Evolutionary conservation across 2,888 invertebrate genomes (phyloP).

Genomic region (Petrolisthes manimaculis): DNA sequence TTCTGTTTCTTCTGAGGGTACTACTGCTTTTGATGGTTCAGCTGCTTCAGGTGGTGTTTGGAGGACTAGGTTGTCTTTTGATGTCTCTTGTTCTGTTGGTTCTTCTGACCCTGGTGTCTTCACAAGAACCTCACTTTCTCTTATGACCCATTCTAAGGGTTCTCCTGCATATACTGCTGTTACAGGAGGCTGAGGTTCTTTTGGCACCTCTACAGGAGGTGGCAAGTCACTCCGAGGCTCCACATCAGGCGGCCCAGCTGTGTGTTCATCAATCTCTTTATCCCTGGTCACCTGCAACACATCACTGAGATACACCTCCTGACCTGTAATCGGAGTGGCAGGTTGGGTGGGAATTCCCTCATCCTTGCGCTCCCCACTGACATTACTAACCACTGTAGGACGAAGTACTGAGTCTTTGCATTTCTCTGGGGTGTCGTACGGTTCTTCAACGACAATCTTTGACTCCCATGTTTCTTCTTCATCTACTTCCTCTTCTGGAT

Average conservation of each 20-base stretch:
- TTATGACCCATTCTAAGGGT: background rate
- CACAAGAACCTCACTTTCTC: background rate
- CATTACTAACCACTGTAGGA: background rate
- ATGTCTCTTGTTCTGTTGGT: background rate
- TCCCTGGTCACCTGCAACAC: constrained; percentile 33
- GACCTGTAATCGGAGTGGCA: constrained; percentile 10
- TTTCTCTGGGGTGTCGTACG: background rate
- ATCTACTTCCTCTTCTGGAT: background rate
- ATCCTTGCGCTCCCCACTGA: constrained; percentile 6
- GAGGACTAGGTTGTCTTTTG: background rate
- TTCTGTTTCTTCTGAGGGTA: constrained; percentile 15
- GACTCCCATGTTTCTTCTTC: constrained; percentile 2
- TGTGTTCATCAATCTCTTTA: constrained; percentile 49
- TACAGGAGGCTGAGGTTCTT: background rate
- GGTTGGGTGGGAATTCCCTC: constrained; percentile 23
- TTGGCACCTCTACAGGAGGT: constrained; percentile 5
- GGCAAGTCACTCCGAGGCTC: constrained; percentile 28
- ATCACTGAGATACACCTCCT: constrained; percentile 21
- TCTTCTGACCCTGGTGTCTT: background rate
- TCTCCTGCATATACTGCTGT: background rate
- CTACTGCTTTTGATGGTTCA: background rate
- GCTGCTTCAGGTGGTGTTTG: background rate
- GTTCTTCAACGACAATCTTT: background rate
- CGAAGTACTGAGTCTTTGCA: constrained; percentile 5
- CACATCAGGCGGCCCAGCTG: constrained; percentile 38